These are phyloP conservation scores for Boloria selene DNA, from an alignment of 2,888 invertebrate species.

Conservation along the genomic window DNA sequence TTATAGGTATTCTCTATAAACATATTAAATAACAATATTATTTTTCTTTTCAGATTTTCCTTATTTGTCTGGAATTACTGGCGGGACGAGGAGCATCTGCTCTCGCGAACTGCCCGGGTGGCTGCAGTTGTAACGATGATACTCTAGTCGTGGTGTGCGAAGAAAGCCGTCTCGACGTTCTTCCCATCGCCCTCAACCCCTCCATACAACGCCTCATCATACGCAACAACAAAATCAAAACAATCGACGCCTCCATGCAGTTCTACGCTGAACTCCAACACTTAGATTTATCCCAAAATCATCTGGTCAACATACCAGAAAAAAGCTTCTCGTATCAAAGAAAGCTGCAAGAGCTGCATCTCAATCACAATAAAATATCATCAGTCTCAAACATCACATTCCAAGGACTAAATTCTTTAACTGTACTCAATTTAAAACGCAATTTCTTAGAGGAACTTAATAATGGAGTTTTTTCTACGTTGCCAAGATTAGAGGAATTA, in stretches of 20 bases:
- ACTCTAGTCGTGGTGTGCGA: slow-evolving; percentile 93
- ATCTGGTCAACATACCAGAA: slow-evolving; percentile 90
- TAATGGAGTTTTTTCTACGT: slow-evolving; percentile 87
- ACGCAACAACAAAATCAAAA: slow-evolving; percentile 92
- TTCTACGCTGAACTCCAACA: slow-evolving; percentile 94
- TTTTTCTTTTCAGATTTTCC: slow-evolving; percentile 67
- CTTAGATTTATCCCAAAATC: slow-evolving; percentile 92
- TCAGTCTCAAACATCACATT: slow-evolving; percentile 90
- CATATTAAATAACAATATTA: not conserved
- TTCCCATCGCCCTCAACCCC: slow-evolving; percentile 95
- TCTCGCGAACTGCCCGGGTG: slow-evolving; percentile 91
- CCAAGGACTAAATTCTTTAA: slow-evolving; percentile 88
- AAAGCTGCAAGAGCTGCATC: slow-evolving; percentile 90
- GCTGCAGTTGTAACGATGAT: slow-evolving; percentile 95
- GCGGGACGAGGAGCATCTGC: slow-evolving; percentile 70
- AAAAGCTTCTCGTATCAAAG: slow-evolving; percentile 91
- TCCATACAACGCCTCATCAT: slow-evolving; percentile 92
- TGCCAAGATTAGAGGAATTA: slow-evolving; percentile 90
- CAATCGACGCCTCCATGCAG: slow-evolving; percentile 93
- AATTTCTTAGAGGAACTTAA: slow-evolving; percentile 91
- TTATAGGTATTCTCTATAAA: not conserved
- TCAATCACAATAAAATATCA: slow-evolving; percentile 93
- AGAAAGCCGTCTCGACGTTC: slow-evolving; percentile 92
- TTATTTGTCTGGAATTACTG: slow-evolving; percentile 65
- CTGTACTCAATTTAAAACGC: slow-evolving; percentile 90